phyloP scores from a whole-genome alignment of 2,113 vertebrate species.

The Lepus europaeus region DNA sequence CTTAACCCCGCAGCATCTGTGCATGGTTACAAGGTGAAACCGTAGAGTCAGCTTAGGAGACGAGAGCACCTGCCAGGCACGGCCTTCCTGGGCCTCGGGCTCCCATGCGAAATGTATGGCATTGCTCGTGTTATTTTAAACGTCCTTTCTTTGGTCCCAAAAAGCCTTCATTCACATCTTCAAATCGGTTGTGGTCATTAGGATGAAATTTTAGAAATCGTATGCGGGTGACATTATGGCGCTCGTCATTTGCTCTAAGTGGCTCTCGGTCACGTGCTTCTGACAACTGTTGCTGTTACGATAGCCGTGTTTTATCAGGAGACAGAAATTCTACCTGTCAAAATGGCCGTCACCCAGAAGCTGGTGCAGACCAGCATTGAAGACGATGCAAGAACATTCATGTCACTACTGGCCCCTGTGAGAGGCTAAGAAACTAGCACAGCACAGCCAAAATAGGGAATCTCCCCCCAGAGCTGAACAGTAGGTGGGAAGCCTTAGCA shows the following conservation, averaged over 20 bases:
- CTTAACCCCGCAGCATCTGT: not conserved
- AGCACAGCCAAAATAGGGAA: not conserved
- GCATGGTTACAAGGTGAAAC: not conserved
- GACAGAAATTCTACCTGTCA: conserved; percentile 57
- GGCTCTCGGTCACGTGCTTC: conserved; percentile 23
- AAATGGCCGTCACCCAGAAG: conserved; percentile 56
- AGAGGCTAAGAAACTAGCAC: conserved; percentile 54
- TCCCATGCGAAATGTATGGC: not conserved
- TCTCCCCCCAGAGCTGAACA: conserved; percentile 38
- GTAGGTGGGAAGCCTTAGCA: not conserved
- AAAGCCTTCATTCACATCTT: not conserved
- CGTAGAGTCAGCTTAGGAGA: not conserved
- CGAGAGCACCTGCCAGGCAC: not conserved
- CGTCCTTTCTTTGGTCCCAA: not conserved
- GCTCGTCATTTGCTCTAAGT: conserved; percentile 1
- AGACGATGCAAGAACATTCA: conserved; percentile 65
- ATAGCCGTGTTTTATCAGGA: conserved; percentile 51
- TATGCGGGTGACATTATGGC: not conserved
- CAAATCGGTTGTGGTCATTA: conserved; percentile 26
- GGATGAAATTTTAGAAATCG: not conserved
- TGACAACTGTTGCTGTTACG: conserved; percentile 20
- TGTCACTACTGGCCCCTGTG: conserved; percentile 30
- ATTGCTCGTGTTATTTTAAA: not conserved
- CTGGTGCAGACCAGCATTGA: conserved; percentile 46
- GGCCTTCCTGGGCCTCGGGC: not conserved